Base-by-base conservation (phyloP, 2,113 vertebrate species). In the Quiscalus mexicanus region DNA sequence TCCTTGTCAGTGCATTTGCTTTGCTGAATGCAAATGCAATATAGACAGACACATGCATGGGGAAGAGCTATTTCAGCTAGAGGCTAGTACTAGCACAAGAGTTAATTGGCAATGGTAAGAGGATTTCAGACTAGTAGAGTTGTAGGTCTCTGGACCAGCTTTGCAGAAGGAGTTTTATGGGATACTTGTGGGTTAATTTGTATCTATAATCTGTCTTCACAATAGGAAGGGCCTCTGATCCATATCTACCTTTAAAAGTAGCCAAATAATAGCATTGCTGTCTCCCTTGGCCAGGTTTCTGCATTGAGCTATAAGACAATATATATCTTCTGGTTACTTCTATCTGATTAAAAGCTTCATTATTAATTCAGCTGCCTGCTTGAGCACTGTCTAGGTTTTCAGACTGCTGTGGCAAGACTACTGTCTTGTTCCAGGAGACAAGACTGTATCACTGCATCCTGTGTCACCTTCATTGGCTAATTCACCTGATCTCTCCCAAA, bases 291-390 rank as follows among this genome's bases (percentile, higher is more conserved):
- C 60, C 42, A 62, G 25, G n/a, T 68, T 94, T 95, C 64, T 91
- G 18, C 37, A 15, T 13, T 82, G 75, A 86, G 30, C 49, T 91
- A n/a, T 76, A 62, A 84, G 56, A 62, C 35, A 81, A 28, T 77
- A 15, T 67, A 2, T 92, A 41, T 89, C 4, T 93, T 91, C 84
- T 87, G 69, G 35, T 95, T 88, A 68, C 75, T 93, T 91, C 63
- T 89, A 0, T 88, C 45, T 89, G 71, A 94, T 95, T 84, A 94
- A 93, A 96, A 86, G 80, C 82, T 93, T 95, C 83, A 95, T 96
- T 95, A 96, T 95, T 96, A 93, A 96, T 97, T 97, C 93, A 96
- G 55, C 53, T 93, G 88, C 70, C 68, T 94, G 21, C 86, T 94
- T 93, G 84, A 84, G 74, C 50, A 35, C 58, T 86, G 88, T 93